Base-by-base conservation (phyloP, 2,797 vertebrate species). In the Buceros bicornis region DNA sequence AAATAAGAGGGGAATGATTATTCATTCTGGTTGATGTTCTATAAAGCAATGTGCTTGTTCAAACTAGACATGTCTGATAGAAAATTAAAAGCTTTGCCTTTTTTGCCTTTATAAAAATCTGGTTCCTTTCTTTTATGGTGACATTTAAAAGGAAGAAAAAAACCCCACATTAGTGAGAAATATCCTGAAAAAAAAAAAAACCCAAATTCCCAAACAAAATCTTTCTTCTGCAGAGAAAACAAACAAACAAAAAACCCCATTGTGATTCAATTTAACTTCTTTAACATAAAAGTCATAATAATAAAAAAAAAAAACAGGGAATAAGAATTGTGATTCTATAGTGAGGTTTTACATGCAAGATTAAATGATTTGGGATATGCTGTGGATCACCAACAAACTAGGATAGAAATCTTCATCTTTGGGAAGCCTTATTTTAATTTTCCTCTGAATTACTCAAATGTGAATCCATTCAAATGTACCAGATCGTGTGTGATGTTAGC, bases 1-100 rank as follows among this genome's bases (percentile, higher is more conserved):
- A 2, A 86, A 94, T 77, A 48, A 86, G 54, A 67, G 9, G 20
- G 19, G 18, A 66, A 48, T 90, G 91, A 94, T 95, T 85, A 73
- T 61, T 97, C 76, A 69, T 89, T 95, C 53, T 86, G 65, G 40
- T 58, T 73, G 60, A 45, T 92, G 28, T 79, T 74, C 61, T 93
- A 1, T 77, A 79, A 92, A 89, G 57, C 28, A 85, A 81, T 90
- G 40, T 85, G 45, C 17, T 51, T 78, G 62, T 78, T 86, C 43
- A 81, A 93, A 82, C 29, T 74, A 67, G 40, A 78, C 45, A 8
- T 13, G 65, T 72, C 66, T 84, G 56, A 89, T 66, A 76, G 16
- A 92, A 93, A 86, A 89, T 61, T 3, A 86, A 90, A 93, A 89
- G 9, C 19, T 84, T 90, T 90, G 12, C 50, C 13, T 64, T 73